These are phyloP conservation scores for pig (Sus scrofa) DNA, from an alignment of 2,113 vertebrate species.

Conservation along the genomic window T2T-Sscrofa CM000826.6:103252001-103252500, in stretches of 20 bases:
- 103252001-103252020: neutral
- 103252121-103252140: neutral
- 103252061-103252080: neutral
- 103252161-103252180: neutral
- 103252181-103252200: neutral
- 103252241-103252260: neutral
- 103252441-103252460: no score
- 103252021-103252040: neutral
- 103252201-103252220: neutral
- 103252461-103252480: no score
- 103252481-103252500: no score
- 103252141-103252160: neutral
- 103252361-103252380: no score
- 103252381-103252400: no score
- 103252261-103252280: no score
- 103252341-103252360: no score
- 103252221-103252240: neutral
- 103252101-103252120: neutral
- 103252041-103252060: neutral
- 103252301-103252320: no score
- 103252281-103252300: no score
- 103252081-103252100: neutral
- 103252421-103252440: no score
- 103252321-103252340: no score
- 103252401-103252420: no score